Evolutionary conservation across 2,113 vertebrate species (phyloP).

Genomic region (Morphnarchus princeps): DNA sequence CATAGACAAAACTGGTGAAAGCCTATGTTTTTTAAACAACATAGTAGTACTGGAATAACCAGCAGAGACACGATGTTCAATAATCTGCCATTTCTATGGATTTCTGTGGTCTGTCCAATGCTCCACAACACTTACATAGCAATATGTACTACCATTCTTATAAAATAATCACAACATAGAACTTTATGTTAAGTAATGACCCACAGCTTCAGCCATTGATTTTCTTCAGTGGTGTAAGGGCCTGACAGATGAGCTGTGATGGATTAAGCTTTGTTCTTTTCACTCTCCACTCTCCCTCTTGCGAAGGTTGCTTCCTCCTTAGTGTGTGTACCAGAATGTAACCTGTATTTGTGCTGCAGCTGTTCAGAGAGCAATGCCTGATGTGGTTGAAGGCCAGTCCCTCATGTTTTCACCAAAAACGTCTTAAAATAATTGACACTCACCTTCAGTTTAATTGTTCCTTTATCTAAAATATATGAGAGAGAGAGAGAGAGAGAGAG

Average conservation of each 20-base stretch:
- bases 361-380: neutral
- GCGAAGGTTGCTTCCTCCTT: neutral
- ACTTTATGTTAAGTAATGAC: neutral
- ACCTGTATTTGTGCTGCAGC: neutral
- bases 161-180: neutral
- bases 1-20: neutral
- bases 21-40: neutral
- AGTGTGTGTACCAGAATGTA: neutral
- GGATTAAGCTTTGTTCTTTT: neutral
- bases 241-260: neutral
- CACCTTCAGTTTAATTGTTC: constrained; percentile 89
- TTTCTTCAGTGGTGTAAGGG: neutral
- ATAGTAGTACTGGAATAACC: neutral
- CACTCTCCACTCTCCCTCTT: neutral
- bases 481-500: neutral
- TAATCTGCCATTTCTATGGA: neutral
- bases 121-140: neutral
- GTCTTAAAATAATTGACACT: constrained; percentile 45
- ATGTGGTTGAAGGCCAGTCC: neutral
- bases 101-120: neutral
- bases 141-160: neutral
- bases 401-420: neutral
- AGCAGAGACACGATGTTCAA: neutral
- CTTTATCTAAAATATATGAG: constrained; percentile 83
- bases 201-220: neutral